Percentiles rank a stretch among this genome's conserved stretches.
Conservation (phyloP, 2,113 vertebrate species). For the Hipposideros armiger region DNA sequence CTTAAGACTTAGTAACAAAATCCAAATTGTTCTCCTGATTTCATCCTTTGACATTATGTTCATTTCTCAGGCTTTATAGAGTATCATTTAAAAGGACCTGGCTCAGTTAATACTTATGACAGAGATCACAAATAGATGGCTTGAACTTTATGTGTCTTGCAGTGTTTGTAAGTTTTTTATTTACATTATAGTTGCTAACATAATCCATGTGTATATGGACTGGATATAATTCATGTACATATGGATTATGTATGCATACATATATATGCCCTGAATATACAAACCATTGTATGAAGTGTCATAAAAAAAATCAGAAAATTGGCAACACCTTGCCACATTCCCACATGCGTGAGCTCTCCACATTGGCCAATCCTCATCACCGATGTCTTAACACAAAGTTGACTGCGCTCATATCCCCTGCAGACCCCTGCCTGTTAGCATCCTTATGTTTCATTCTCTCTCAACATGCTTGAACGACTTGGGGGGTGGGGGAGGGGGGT, state of each 20-base stretch:
- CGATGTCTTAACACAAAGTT: not conserved
- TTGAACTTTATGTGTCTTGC: not conserved
- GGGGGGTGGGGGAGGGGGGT: too few species aligned
- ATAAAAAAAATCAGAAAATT: constrained; percentile 7
- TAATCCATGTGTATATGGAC: not conserved
- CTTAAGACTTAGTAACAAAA: constrained; percentile 39
- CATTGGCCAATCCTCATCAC: not conserved
- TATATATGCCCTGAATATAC: not conserved
- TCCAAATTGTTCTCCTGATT: constrained; percentile 1
- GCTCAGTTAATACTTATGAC: not conserved
- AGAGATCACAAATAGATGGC: not conserved
- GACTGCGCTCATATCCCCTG: not conserved
- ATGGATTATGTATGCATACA: not conserved
- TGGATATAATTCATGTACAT: not conserved
- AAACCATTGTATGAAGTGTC: not conserved
- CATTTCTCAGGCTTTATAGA: constrained; percentile 40
- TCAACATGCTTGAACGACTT: not conserved
- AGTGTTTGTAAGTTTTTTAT: not conserved
- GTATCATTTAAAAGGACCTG: not conserved
- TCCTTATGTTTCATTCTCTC: not conserved
- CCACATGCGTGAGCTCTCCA: not conserved
- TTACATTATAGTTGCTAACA: not conserved
- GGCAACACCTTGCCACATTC: not conserved
- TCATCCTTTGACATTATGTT: not conserved
- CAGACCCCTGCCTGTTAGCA: not conserved